These are phyloP conservation scores for Chymomyza costata DNA, from an alignment of 1,140 invertebrate genomes.

Conservation along the genomic window DNA sequence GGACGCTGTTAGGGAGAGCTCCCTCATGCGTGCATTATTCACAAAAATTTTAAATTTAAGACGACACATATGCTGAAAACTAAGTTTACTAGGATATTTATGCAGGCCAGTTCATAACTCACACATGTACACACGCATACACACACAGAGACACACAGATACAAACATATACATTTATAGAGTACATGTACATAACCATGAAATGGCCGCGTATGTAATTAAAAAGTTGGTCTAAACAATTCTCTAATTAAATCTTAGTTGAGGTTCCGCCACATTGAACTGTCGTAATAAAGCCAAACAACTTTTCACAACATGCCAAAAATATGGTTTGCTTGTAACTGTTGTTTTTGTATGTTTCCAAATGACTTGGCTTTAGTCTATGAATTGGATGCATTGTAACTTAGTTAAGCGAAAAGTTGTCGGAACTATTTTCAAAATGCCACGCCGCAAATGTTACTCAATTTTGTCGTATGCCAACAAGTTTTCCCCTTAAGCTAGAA, in stretches of 20 bases:
- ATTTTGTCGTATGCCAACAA: conserved; percentile 34
- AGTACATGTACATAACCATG: no score
- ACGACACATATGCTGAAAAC: no score
- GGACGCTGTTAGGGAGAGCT: background rate
- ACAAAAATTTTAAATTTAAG: conserved; percentile 10
- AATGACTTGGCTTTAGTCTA: conserved; percentile 55
- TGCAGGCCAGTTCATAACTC: conserved; percentile 44
- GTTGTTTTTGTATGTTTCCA: conserved; percentile 52
- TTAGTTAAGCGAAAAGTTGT: background rate
- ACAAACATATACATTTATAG: background rate
- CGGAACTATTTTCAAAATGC: conserved; percentile 21
- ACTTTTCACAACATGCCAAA: conserved; percentile 17
- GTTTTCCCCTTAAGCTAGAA: conserved; percentile 1
- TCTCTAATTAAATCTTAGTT: conserved; percentile 70
- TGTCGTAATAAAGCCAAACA: conserved; percentile 14
- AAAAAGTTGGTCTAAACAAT: conserved; percentile 71
- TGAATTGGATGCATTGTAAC: conserved; percentile 13
- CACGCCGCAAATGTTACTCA: conserved; percentile 64
- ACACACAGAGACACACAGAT: background rate
- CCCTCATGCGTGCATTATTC: conserved; percentile 36
- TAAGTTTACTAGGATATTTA: conserved; percentile 44
- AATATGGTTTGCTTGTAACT: conserved; percentile 14
- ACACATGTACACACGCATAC: conserved; percentile 10
- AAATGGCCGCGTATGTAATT: conserved; percentile 41
- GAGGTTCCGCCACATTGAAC: conserved; percentile 35